phyloP scores from a whole-genome alignment of 2,888 invertebrate species.

The Xanthorhoe spadicearia region DNA sequence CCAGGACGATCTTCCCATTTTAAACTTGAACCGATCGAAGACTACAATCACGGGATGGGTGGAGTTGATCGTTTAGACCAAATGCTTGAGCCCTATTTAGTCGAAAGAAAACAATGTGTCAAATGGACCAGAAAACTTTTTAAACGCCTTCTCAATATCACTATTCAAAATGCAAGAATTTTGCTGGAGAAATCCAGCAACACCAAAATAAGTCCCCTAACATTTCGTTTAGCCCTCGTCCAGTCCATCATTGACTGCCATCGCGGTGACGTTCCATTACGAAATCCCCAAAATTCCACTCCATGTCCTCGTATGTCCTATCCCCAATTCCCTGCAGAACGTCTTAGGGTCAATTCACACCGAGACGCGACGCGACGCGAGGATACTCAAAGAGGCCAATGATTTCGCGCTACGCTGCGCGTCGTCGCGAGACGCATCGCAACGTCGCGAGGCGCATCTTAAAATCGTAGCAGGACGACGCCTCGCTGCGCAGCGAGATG shows the following conservation, averaged over 20 bases:
- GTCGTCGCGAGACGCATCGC: no score
- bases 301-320: conserved; percentile 7
- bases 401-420: no score
- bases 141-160: conserved; percentile 22
- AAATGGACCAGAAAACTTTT: conserved; percentile 26
- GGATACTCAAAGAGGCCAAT: no score
- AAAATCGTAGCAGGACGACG: no score
- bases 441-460: no score
- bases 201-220: conserved; percentile 4
- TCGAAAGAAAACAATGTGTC: conserved; percentile 26
- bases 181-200: conserved; percentile 19
- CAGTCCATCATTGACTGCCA: conserved; percentile 14
- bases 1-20: conserved; percentile 14
- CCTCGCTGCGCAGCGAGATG: no score
- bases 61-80: conserved; percentile 28
- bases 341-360: no score
- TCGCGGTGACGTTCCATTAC: conserved; percentile 2
- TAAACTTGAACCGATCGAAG: conserved; percentile 9
- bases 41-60: conserved; percentile 28
- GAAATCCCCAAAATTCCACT: conserved; percentile 9
- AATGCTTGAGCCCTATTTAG: conserved; percentile 26
- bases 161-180: conserved; percentile 23
- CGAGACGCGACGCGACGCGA: no score
- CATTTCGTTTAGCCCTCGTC: conserved; percentile 11
- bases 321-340: conserved; percentile 16